Conservation (phyloP, 2,797 vertebrate genomes). For the Chaetodon trifasciatus region DNA sequence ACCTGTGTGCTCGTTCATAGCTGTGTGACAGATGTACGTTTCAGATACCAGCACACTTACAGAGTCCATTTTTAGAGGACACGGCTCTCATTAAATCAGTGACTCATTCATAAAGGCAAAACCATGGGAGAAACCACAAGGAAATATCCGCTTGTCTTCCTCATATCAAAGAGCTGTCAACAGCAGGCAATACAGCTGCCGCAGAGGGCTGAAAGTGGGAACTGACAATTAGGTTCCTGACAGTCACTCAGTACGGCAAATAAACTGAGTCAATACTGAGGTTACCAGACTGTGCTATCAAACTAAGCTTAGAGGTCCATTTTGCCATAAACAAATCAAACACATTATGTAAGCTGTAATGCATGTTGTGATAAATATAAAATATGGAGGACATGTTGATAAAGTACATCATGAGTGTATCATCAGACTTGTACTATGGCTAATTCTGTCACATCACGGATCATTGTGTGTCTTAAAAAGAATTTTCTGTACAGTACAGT, state of each 20-base stretch:
- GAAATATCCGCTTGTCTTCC: constrained; percentile 26
- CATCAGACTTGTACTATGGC: not conserved
- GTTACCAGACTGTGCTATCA: constrained; percentile 27
- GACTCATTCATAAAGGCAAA: constrained; percentile 20
- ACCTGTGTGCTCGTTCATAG: not conserved
- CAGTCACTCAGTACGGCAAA: constrained; percentile 40
- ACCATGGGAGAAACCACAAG: constrained; percentile 3
- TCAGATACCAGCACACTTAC: constrained; percentile 10
- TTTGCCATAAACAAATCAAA: constrained; percentile 15
- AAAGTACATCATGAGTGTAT: not conserved
- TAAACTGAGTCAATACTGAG: constrained; percentile 49
- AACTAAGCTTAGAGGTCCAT: not conserved
- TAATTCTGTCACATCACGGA: too few species aligned
- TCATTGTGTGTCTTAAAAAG: not conserved
- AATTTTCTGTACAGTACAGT: not conserved
- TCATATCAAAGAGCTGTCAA: constrained; percentile 58
- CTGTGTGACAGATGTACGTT: not conserved
- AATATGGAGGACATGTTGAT: not conserved
- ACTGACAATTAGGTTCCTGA: constrained; percentile 14
- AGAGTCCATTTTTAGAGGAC: constrained; percentile 19
- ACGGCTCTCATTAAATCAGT: constrained; percentile 29
- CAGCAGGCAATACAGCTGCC: constrained; percentile 57
- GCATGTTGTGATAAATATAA: not conserved
- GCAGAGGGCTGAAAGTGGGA: constrained; percentile 33
- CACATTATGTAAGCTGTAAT: not conserved